phyloP scores from a whole-genome alignment of 2,888 invertebrate genomes.

The Drosophila mulleri region DNA sequence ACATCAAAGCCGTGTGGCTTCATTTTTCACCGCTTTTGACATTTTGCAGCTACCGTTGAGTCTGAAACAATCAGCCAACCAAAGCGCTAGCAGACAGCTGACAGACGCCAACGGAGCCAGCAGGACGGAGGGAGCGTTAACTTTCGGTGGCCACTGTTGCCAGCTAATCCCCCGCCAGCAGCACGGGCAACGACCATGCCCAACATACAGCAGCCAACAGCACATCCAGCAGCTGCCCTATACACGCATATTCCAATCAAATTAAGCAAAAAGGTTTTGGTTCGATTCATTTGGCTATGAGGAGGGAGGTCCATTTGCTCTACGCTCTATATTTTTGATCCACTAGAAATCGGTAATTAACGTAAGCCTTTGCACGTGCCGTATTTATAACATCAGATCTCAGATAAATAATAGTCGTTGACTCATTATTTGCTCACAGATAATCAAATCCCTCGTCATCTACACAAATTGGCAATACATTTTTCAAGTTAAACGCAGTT shows the following conservation, averaged over 20 bases:
- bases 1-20: constrained; percentile 75
- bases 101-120: constrained; percentile 50
- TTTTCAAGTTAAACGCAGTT: background rate
- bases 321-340: background rate
- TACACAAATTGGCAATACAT: background rate
- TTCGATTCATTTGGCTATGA: constrained; percentile 13
- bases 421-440: constrained; percentile 11
- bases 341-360: constrained; percentile 34
- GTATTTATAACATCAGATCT: background rate
- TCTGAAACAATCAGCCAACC: constrained; percentile 79
- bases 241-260: constrained; percentile 75
- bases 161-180: constrained; percentile 65
- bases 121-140: constrained; percentile 30
- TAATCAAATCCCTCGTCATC: constrained; percentile 1
- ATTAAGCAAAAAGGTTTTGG: constrained; percentile 76
- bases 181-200: constrained; percentile 32
- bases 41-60: constrained; percentile 71
- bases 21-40: constrained; percentile 81
- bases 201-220: too few species aligned
- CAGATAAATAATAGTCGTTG: constrained; percentile 15
- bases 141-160: constrained; percentile 49
- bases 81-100: constrained; percentile 75
- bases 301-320: background rate
- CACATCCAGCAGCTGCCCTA: constrained; percentile 10
- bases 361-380: background rate